Base-by-base conservation (phyloP, 2,888 invertebrate genomes). In the Acholoe squamosa region DNA sequence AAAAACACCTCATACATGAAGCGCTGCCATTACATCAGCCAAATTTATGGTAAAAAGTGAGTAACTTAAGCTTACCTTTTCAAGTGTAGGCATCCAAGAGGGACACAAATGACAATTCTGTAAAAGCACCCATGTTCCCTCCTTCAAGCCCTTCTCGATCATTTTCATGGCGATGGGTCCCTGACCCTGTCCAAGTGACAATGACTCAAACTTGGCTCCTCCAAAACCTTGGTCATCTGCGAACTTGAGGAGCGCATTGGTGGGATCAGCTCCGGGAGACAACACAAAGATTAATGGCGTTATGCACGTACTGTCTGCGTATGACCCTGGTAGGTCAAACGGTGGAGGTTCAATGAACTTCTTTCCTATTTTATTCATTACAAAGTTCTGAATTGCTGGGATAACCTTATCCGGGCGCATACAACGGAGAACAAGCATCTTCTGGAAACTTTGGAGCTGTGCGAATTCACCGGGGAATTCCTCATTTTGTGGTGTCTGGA, bases 101-200 rank as follows among this genome's bases (percentile, higher is more conserved):
- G 96, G 94, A 16, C 96, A 96, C 54, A 96, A 93, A 93, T 96
- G 96, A 92, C 96, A 96, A 93, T 96, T 96, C 94, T 96, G 96
- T 76, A 96, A 93, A 93, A 96, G 94, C 28, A 96, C 96, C 96
- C 96, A 96, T 0, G 95, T 95, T 7, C 96, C 96, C 89, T 96
- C 95, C 91, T 95, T 95, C 5, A 95, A 91, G n/a, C 95, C 96
- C 90, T 95, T 95, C 92, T 96, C 95, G 56, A 96, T 96, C 95
- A 96, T 95, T 90, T 93, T 94, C 92, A 96, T 91, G 54, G 96
- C 96, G 91, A 96, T 96, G 3, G 96, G 96, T 25, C 96, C 96
- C 92, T 96, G 96, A 91, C 96, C 96, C 94, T 96, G 96, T 91
- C 96, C 96, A 54, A 96, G 93, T 16, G 96, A 96, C 89, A 96